These are phyloP conservation scores for Malurus alboscapulatus DNA, from an alignment of 2,113 vertebrate species.

Conservation along the genomic window DNA sequence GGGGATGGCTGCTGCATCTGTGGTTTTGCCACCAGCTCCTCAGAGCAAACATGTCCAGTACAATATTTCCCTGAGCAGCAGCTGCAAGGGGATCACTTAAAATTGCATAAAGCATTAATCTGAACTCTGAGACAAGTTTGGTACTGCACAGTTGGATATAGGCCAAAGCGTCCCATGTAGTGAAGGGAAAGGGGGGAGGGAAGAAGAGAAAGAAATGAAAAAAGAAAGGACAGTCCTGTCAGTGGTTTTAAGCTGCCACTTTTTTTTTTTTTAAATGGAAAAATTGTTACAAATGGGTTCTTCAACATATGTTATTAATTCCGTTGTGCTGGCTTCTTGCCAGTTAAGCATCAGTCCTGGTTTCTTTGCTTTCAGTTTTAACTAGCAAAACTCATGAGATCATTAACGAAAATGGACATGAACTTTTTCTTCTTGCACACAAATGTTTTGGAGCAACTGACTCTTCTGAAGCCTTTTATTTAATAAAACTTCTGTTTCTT, in stretches of 20 bases:
- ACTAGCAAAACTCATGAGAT: constrained; percentile 79
- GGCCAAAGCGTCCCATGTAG: constrained; percentile 40
- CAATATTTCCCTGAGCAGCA: constrained; percentile 27
- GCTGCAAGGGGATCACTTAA: constrained; percentile 35
- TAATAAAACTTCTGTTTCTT: constrained; percentile 29
- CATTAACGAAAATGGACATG: constrained; percentile 78
- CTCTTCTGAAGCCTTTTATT: constrained; percentile 65
- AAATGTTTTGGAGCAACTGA: constrained; percentile 67
- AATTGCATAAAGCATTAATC: constrained; percentile 61
- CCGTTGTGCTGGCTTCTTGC: constrained; percentile 74
- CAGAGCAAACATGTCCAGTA: neutral
- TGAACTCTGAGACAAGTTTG: constrained; percentile 59
- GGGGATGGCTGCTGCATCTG: neutral
- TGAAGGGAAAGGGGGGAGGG: neutral
- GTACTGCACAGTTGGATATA: constrained; percentile 29
- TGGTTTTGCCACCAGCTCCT: constrained; percentile 2
- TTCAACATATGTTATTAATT: constrained; percentile 86
- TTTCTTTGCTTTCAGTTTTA: constrained; percentile 81
- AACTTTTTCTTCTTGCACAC: constrained; percentile 44
- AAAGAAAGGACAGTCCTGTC: constrained; percentile 71
- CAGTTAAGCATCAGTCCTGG: constrained; percentile 75
- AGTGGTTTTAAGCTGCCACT: constrained; percentile 74
- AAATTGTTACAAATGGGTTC: constrained; percentile 82
- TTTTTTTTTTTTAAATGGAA: constrained; percentile 70
- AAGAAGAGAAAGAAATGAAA: constrained; percentile 33